phyloP scores from a whole-genome alignment of 2,113 vertebrate species.

The Nesospiza acunhae region DNA sequence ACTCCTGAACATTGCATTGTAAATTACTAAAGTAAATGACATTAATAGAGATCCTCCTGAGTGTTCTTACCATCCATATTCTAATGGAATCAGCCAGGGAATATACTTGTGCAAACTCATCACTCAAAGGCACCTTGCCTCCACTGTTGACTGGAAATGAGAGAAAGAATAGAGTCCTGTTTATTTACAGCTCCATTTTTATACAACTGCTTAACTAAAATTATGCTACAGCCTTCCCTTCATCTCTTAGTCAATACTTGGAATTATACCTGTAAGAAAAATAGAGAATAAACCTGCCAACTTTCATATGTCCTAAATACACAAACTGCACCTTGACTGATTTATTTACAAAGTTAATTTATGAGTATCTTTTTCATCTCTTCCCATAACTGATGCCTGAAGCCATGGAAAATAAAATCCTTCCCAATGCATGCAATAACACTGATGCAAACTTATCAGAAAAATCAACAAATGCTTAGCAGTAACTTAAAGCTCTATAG shows the following conservation, averaged over 20 bases:
- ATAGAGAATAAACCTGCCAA: background rate
- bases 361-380: background rate
- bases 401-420: background rate
- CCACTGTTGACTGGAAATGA: slow-evolving; percentile 82
- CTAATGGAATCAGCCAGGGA: slow-evolving; percentile 90
- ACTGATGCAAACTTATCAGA: background rate
- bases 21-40: background rate
- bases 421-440: background rate
- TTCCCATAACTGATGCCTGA: background rate
- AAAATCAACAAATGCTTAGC: background rate
- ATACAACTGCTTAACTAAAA: background rate
- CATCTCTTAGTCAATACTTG: background rate
- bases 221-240: background rate
- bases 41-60: background rate
- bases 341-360: background rate
- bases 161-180: slow-evolving; percentile 7
- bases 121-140: slow-evolving; percentile 80
- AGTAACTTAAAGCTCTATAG: background rate
- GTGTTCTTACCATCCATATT: slow-evolving; percentile 94
- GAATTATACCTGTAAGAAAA: slow-evolving; percentile 14
- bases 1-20: background rate
- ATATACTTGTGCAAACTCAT: slow-evolving; percentile 91
- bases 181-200: slow-evolving; percentile 5
- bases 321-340: background rate
- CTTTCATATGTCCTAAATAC: background rate